Evolutionary conservation across 2,113 vertebrate species (phyloP).

Genomic region (Neodon shergylaensis): DNA sequence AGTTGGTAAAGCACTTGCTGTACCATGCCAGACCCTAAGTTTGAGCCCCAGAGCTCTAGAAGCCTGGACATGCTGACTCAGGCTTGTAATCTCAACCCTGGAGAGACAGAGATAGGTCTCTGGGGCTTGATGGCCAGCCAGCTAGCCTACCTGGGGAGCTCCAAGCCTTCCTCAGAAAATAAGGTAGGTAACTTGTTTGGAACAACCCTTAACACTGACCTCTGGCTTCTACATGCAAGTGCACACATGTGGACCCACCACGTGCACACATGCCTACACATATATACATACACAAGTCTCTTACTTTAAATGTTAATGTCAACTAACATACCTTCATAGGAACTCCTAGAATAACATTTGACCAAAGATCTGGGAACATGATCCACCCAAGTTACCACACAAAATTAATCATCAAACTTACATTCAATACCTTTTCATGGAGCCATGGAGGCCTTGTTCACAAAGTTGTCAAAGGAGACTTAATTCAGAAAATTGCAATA

Average conservation of each 20-base stretch:
- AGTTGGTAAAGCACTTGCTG: background rate
- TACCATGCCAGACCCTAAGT: background rate
- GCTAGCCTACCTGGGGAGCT: background rate
- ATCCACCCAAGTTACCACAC: background rate
- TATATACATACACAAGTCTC: background rate
- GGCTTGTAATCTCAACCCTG: background rate
- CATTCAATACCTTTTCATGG: background rate
- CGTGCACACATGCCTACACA: background rate
- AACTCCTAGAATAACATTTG: slow-evolving; percentile 19
- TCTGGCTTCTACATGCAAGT: background rate
- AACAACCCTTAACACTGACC: background rate
- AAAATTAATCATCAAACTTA: background rate
- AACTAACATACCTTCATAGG: background rate
- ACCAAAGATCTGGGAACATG: background rate
- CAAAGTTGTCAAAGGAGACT: slow-evolving; percentile 22
- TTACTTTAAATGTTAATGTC: background rate
- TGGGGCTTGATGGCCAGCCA: background rate
- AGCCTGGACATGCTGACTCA: background rate
- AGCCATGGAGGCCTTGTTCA: background rate
- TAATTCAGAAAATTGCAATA: slow-evolving; percentile 41
- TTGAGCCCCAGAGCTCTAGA: background rate
- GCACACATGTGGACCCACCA: background rate
- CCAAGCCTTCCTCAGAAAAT: background rate
- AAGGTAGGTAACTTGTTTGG: background rate
- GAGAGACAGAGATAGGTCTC: background rate